Evolutionary conservation across 2,797 vertebrate genomes (phyloP).

Genomic region (Nyctibius grandis): DNA sequence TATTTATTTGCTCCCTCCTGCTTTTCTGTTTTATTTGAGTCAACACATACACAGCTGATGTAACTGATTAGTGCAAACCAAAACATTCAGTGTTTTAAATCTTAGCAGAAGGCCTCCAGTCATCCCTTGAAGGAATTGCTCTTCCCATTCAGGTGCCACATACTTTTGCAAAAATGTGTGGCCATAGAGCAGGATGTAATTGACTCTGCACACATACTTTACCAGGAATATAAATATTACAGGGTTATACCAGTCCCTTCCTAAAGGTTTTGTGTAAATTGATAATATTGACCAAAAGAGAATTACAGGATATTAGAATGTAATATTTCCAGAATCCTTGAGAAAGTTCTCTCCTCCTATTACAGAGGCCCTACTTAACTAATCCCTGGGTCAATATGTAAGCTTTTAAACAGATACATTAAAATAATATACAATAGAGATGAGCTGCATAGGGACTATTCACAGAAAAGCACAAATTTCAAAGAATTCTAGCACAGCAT

Average conservation of each 20-base stretch:
- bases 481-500: neutral
- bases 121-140: neutral
- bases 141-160: neutral
- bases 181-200: neutral
- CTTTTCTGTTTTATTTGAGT: conserved; percentile 24
- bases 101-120: neutral
- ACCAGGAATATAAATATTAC: neutral
- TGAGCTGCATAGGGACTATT: neutral
- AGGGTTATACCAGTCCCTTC: neutral
- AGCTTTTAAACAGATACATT: conserved; percentile 28
- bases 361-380: neutral
- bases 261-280: neutral
- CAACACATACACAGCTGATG: neutral
- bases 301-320: neutral
- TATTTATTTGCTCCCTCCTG: neutral
- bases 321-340: neutral
- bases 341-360: neutral
- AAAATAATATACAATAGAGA: neutral
- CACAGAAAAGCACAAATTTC: neutral
- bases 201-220: neutral
- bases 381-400: neutral
- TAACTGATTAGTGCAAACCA: conserved; percentile 7
- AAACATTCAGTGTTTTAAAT: neutral
- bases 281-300: neutral
- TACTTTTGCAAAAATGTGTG: neutral